Evolutionary conservation across 2,113 vertebrate genomes (phyloP).

Genomic region (Collichthys lucidus): DNA sequence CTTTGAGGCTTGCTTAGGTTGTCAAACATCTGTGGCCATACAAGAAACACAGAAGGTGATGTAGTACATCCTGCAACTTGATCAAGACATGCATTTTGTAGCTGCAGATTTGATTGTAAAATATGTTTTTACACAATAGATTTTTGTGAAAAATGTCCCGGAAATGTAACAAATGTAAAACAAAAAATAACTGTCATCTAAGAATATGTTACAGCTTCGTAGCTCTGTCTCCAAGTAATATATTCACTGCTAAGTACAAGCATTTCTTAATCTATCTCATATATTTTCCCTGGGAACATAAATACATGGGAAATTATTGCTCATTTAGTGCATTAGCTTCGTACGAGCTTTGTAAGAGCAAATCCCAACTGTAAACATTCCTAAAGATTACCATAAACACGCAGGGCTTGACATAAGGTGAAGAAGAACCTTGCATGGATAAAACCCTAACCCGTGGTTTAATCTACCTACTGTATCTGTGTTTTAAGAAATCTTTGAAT

Average conservation of each 20-base stretch:
- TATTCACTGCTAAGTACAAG: not conserved
- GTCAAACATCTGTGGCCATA: not conserved
- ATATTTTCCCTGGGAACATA: conserved; percentile 25
- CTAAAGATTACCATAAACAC: not conserved
- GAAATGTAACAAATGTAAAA: not conserved
- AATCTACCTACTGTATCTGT: not conserved
- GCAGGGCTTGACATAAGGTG: not conserved
- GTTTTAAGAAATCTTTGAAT: conserved; percentile 2
- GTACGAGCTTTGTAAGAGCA: conserved; percentile 6
- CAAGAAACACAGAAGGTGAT: conserved; percentile 1
- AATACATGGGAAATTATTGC: conserved; percentile 27
- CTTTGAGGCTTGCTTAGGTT: not conserved
- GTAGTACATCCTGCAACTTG: not conserved
- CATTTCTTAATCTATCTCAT: not conserved
- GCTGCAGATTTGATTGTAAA: not conserved
- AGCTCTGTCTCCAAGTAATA: not conserved
- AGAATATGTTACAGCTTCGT: conserved; percentile 3
- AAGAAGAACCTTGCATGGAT: not conserved
- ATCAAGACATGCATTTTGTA: not conserved
- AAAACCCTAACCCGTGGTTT: not conserved
- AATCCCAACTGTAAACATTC: conserved; percentile 25
- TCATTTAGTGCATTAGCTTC: conserved; percentile 31
- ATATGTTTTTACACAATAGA: not conserved
- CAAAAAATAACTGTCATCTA: not conserved
- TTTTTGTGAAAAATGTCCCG: not conserved